These are phyloP conservation scores for Ibycter americanus DNA, from an alignment of 2,797 vertebrate species.

Conservation along the genomic window DNA sequence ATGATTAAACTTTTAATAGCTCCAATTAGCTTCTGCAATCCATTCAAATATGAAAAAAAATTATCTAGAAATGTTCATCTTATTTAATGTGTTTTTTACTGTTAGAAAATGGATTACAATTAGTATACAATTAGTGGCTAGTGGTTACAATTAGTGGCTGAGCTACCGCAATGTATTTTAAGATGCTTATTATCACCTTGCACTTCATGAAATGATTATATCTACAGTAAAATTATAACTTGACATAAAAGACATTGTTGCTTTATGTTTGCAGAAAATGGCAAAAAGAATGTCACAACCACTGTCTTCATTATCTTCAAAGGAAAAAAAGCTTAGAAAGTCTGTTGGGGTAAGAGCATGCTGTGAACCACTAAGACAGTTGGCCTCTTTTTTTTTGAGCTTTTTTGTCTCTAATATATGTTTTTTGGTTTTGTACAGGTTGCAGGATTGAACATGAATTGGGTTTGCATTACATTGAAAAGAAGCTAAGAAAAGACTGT, in stretches of 20 bases:
- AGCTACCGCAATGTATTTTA: neutral
- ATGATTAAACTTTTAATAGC: neutral
- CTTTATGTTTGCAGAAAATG: neutral
- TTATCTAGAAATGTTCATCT: neutral
- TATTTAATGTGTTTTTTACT: neutral
- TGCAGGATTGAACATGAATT: neutral
- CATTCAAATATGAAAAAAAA: neutral
- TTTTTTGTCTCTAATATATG: neutral
- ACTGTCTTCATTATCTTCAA: neutral
- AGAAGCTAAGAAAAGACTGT: neutral
- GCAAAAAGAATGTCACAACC: neutral
- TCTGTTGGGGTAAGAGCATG: neutral
- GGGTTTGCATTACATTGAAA: neutral
- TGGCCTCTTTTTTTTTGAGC: neutral
- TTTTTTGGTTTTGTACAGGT: neutral
- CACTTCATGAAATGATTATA: neutral
- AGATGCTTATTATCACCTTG: conserved; percentile 7
- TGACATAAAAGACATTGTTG: neutral
- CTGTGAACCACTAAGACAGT: neutral
- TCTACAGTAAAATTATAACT: neutral
- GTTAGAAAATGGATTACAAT: neutral
- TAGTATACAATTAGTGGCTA: neutral
- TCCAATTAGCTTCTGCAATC: neutral
- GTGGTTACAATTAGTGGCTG: neutral
- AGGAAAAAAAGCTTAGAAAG: neutral